Percentiles rank a stretch among this genome's conserved stretches.
Evolutionary conservation across 1,140 invertebrate genomes (phyloP).

Genomic region (Neoseiulus cucumeris): DNA sequence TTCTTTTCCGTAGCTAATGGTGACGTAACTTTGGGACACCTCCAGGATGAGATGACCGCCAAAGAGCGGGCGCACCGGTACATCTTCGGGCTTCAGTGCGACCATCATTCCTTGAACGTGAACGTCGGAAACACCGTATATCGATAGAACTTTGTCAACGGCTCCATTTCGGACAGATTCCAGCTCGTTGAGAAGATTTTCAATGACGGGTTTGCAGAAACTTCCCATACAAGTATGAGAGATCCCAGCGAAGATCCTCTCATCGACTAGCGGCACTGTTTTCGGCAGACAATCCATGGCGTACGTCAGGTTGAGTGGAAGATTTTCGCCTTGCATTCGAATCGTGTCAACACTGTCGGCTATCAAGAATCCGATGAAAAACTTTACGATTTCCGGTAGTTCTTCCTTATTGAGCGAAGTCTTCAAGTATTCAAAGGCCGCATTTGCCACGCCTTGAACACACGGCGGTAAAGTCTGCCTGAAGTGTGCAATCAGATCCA

Average conservation of each 20-base stretch:
- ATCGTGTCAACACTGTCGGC: not conserved
- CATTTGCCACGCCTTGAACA: not conserved
- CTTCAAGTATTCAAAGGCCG: not conserved
- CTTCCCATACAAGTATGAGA: not conserved
- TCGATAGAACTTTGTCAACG: not conserved
- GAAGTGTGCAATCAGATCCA: not conserved
- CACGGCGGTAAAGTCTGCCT: not conserved
- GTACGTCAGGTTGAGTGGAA: not conserved
- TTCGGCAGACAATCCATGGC: not conserved
- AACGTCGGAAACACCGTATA: not conserved
- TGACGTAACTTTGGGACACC: not conserved
- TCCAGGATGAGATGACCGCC: not conserved
- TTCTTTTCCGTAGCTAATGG: not conserved
- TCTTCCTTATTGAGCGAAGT: not conserved
- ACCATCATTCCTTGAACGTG: constrained; percentile 1
- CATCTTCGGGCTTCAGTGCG: not conserved
- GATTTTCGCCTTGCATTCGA: not conserved
- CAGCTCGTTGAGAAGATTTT: not conserved
- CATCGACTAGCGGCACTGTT: not conserved
- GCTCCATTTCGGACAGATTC: not conserved
- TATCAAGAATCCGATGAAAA: not conserved
- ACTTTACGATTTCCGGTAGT: not conserved
- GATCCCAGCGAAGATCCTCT: not conserved
- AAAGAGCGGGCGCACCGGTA: not conserved
- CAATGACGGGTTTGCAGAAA: not conserved